Base-by-base conservation (phyloP, 1,140 invertebrate species). In the Anoplophora glabripennis region DNA sequence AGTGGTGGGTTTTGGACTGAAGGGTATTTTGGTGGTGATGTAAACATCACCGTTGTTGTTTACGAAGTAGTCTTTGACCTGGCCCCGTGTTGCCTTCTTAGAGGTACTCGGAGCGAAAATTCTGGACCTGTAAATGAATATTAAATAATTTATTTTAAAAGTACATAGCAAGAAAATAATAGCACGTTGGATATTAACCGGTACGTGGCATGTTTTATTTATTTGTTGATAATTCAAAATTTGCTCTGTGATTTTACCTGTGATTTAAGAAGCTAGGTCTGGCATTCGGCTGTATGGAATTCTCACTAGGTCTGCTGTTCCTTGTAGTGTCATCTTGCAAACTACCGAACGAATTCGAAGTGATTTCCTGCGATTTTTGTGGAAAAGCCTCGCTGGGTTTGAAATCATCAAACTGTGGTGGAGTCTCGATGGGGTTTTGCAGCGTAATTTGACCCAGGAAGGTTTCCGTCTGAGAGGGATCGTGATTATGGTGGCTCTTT, bases 361-460 rank as follows among this genome's bases (percentile, higher is more conserved):
- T 47, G 45, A 47, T 47, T 40, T 42, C 38, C 5, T n/a, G 10
- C 11, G n/a, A 14, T 38, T 52, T 41, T 38, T 52, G 15, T 28
- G 53, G 53, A 33, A 44, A 45, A 9, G 33, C 15, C 10, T 34
- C 38, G 3, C 34, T 49, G 0, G 57, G 40, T 28, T 47, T 55
- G 41, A 63, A 63, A 21, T 63, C 40, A 15, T 55, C 64, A 42
- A 67, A 70, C 45, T 63, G 63, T 14, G 58, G 60, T 46, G 63
- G 59, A n/a, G 62, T 59, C 17, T 80, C 78, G 45, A 80, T 79
- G 17, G 80, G 80, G 69, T 80, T 82, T 58, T 82, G 79, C 56
- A 82, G 72, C 36, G 80, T 82, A 38, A 83, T 80, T 75, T 83
- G 78, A 10, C 81, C 81, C 28, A 83, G 69, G 64, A 82, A 83